Percentiles rank a stretch among this genome's conserved stretches.
Conservation (phyloP, 2,888 invertebrate species). For the Drosophila anomelani region DNA sequence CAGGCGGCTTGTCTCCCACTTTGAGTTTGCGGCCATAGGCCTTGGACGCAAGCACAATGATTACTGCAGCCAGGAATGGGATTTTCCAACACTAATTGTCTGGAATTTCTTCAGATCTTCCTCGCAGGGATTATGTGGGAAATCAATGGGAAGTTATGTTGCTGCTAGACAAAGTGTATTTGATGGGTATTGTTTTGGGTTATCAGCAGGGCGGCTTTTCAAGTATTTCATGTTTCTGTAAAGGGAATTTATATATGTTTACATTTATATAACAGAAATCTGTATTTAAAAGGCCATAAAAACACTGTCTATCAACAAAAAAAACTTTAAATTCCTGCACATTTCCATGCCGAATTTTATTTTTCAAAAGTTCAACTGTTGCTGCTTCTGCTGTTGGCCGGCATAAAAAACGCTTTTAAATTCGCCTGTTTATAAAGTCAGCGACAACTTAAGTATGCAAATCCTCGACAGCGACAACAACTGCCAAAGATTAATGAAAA, state of each 20-base stretch:
- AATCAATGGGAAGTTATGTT: conserved; percentile 28
- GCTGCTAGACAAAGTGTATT: not conserved
- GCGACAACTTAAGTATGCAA: conserved; percentile 63
- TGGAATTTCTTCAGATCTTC: conserved; percentile 39
- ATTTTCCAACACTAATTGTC: conserved; percentile 58
- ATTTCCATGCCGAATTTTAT: conserved; percentile 1
- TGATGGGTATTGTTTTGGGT: not conserved
- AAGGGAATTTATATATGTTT: not conserved
- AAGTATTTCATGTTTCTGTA: not conserved
- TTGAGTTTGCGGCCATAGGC: conserved; percentile 31
- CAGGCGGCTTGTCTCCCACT: conserved; percentile 22
- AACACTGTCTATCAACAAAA: not conserved
- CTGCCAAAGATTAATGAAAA: conserved; percentile 75
- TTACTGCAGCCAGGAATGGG: conserved; percentile 43
- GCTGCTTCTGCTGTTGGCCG: conserved; percentile 16
- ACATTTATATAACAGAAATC: no score
- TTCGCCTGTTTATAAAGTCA: conserved; percentile 56
- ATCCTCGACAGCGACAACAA: conserved; percentile 65
- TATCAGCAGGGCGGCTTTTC: not conserved
- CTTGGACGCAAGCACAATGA: conserved; percentile 65
- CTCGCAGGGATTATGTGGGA: conserved; percentile 41
- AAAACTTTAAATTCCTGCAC: not conserved
- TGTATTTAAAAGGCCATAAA: not conserved
- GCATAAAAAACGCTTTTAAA: conserved; percentile 24
- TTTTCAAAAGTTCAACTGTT: conserved; percentile 33